Evolutionary conservation across 92 coral and sea anemone species (phyloP).

Genomic region (Plumapathes pennacea): DNA sequence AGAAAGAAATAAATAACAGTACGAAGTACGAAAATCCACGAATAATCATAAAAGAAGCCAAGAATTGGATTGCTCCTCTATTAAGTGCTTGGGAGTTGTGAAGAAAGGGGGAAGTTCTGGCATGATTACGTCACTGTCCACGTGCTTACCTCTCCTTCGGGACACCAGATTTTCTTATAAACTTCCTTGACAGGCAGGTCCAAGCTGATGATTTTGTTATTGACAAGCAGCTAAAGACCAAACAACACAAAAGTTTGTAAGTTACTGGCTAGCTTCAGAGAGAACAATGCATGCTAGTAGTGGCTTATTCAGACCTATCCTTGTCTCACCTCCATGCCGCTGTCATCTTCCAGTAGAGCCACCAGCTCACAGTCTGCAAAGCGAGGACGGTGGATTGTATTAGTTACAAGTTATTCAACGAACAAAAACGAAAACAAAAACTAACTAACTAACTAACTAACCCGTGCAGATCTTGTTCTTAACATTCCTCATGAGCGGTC

Average conservation of each 20-base stretch:
- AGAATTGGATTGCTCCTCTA: too few relatives aligned
- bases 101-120: background rate
- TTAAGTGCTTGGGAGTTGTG: too few relatives aligned
- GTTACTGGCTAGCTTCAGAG: too few relatives aligned
- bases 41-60: too few relatives aligned
- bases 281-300: too few relatives aligned
- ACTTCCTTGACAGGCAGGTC: constrained; percentile 97
- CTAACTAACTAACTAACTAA: constrained; percentile 5
- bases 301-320: too few relatives aligned
- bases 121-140: background rate
- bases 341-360: constrained; percentile 96
- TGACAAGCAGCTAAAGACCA: constrained; percentile 75
- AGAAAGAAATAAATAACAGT: background rate
- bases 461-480: constrained; percentile 99
- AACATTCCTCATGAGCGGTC: constrained; percentile 95
- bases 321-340: constrained; percentile 93
- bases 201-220: constrained; percentile 92
- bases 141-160: constrained; percentile 90
- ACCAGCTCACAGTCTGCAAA: constrained; percentile 90
- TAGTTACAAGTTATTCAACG: background rate
- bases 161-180: constrained; percentile 98
- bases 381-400: background rate
- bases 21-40: too few relatives aligned
- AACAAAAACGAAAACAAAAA: background rate
- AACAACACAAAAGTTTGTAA: background rate